These are phyloP conservation scores for Hyposoter didymator DNA, from an alignment of 2,888 invertebrate species.

Conservation along the genomic window DNA sequence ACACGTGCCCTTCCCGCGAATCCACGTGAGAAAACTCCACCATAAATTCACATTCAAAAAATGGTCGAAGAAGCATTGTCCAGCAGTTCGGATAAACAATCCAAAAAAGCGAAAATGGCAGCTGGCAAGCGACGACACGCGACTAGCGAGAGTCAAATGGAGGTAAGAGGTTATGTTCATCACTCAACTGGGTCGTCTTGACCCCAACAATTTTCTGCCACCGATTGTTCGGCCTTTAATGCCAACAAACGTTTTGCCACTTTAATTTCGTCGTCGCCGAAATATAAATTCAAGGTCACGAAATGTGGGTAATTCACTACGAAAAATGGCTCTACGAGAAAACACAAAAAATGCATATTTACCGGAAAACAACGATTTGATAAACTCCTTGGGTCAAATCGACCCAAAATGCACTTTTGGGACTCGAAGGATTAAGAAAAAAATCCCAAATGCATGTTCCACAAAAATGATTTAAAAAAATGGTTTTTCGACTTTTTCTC, in stretches of 20 bases:
- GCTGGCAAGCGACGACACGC: constrained; percentile 69
- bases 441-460: neutral
- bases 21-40: no score
- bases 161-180: constrained; percentile 70
- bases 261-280: no score
- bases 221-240: no score
- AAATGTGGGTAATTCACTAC: no score
- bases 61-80: neutral
- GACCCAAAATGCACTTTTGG: neutral
- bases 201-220: no score
- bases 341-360: no score
- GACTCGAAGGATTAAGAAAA: neutral
- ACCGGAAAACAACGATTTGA: no score
- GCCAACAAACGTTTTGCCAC: no score
- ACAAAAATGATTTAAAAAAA: constrained; percentile 4
- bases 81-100: neutral
- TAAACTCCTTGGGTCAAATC: no score
- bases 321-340: no score
- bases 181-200: neutral
- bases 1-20: neutral
- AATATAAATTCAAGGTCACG: no score
- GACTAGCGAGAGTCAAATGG: constrained; percentile 72
- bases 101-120: constrained; percentile 44
- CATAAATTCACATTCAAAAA: neutral
- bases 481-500: no score